A percentile compares a stretch with the other conserved stretches of the same genome.
Conservation (phyloP, 2,113 vertebrate species). For the Platichthys stellatus region DNA sequence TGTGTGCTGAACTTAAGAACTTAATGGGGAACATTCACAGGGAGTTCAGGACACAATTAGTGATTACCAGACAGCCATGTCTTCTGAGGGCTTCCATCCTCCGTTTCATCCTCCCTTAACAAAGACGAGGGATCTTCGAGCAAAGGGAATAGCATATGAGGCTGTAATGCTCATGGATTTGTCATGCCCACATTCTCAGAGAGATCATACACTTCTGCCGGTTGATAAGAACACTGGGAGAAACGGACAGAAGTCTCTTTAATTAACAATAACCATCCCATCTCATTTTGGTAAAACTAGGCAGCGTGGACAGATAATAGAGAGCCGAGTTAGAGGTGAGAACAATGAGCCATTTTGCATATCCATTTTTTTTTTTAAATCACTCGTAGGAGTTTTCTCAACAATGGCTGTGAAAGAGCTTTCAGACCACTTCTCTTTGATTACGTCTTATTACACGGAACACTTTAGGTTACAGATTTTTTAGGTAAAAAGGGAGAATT, state of each 20-base stretch:
- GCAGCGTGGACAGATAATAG: conserved; percentile 31
- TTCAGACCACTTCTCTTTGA: conserved; percentile 40
- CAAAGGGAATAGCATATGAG: conserved; percentile 81
- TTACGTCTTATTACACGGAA: conserved; percentile 41
- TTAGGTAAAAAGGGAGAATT: not conserved
- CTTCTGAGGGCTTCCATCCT: conserved; percentile 69
- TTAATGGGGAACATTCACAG: conserved; percentile 73
- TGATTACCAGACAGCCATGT: conserved; percentile 74
- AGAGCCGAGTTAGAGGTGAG: conserved; percentile 42
- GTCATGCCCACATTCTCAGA: conserved; percentile 61
- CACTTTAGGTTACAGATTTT: conserved; percentile 1
- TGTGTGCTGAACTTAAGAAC: conserved; percentile 69
- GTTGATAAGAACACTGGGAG: conserved; percentile 68
- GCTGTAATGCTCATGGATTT: conserved; percentile 70
- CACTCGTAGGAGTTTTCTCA: conserved; percentile 25
- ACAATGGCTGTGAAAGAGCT: conserved; percentile 46
- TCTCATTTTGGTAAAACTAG: conserved; percentile 33
- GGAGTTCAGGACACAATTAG: conserved; percentile 79
- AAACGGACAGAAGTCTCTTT: conserved; percentile 63
- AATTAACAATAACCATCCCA: conserved; percentile 73
- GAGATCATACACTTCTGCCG: conserved; percentile 63
- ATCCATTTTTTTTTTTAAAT: conserved; percentile 4
- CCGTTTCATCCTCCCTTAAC: conserved; percentile 73
- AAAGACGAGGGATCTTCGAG: conserved; percentile 64
- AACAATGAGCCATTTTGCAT: conserved; percentile 11